Base-by-base conservation (phyloP, 2,113 vertebrate genomes). In the Delphinus delphis region DNA sequence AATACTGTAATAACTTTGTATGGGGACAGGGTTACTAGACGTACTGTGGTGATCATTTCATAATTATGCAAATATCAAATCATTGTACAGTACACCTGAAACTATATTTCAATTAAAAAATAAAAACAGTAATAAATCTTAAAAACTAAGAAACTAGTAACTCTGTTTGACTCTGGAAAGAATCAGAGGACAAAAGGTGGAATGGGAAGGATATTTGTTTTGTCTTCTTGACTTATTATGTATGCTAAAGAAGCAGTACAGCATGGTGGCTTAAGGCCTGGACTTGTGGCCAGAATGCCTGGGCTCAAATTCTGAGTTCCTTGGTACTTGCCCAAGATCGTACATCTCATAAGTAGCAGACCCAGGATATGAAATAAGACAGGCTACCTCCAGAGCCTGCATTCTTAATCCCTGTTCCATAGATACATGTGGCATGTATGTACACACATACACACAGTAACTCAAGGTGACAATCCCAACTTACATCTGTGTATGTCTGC, bases 21-120 rank as follows among this genome's bases (percentile, higher is more conserved):
- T 4, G 33, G 23, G 21, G 50, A 80, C 77, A 55, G 8, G 21
- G 77, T 55, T 36, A 36, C 77, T 36, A 55, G 50, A 55, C 50
- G 36, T 80, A 55, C 9, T 10, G 33, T 0, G 12, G 77, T n/a
- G 50, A 55, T 80, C 21, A 36, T 55, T 55, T 80, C 20, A 80
- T 58, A 55, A 80, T 80, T 80, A 80, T 55, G 47, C 50, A 79
- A n/a, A 79, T 80, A 50, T 80, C 31, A 55, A 55, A 55, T 21
- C 20, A 55, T 6, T 50, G 28, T 47, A 31, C 50, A 55, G 50
- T 21, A 55, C 50, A n/a, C 21, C 50, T 80, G 21, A 80, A 80
- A 15, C 33, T 63, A 63, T 28, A 8, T 58, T 74, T 80, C 50
- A 58, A 3, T 80, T 58, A 36, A 58, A 58, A 36, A 25, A 33